These are phyloP conservation scores for Hiodon tergisus DNA, from an alignment of 2,113 vertebrate species.

Conservation along the genomic window DNA sequence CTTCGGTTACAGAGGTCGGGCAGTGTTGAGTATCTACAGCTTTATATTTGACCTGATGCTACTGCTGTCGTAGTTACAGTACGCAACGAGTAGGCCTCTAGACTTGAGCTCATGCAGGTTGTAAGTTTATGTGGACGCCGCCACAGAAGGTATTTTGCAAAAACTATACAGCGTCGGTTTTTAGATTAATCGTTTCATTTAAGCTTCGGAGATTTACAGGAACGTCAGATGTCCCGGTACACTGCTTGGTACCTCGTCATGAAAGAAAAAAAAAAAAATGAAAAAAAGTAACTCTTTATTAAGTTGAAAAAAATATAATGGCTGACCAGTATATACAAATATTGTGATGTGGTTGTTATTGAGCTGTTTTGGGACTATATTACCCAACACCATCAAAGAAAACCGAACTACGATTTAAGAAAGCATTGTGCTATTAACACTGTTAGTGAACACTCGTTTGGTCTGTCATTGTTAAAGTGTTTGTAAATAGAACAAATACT, in stretches of 20 bases:
- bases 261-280: slow-evolving; percentile 25
- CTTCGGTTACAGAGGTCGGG: slow-evolving; percentile 55
- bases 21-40: slow-evolving; percentile 31
- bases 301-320: slow-evolving; percentile 52
- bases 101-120: slow-evolving; percentile 82
- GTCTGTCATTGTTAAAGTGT: slow-evolving; percentile 87
- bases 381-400: slow-evolving; percentile 86
- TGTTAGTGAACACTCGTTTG: slow-evolving; percentile 90
- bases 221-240: slow-evolving; percentile 43
- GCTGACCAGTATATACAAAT: slow-evolving; percentile 83
- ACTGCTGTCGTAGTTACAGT: slow-evolving; percentile 76
- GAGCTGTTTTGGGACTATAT: slow-evolving; percentile 86
- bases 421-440: slow-evolving; percentile 86
- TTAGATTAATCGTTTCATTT: slow-evolving; percentile 20
- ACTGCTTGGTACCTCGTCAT: slow-evolving; percentile 31
- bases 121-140: slow-evolving; percentile 67
- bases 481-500: slow-evolving; percentile 98
- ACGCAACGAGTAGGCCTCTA: slow-evolving; percentile 77
- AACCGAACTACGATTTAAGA: slow-evolving; percentile 71
- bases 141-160: slow-evolving; percentile 49
- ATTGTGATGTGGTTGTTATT: slow-evolving; percentile 89
- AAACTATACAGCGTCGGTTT: slow-evolving; percentile 21
- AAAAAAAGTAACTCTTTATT: slow-evolving; percentile 27
- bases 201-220: slow-evolving; percentile 48
- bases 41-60: slow-evolving; percentile 70